Evolutionary conservation across 2,113 vertebrate genomes (phyloP), one percentile per base, ranked within the genome.

Genomic region (Gadus chalcogrammus): DNA sequence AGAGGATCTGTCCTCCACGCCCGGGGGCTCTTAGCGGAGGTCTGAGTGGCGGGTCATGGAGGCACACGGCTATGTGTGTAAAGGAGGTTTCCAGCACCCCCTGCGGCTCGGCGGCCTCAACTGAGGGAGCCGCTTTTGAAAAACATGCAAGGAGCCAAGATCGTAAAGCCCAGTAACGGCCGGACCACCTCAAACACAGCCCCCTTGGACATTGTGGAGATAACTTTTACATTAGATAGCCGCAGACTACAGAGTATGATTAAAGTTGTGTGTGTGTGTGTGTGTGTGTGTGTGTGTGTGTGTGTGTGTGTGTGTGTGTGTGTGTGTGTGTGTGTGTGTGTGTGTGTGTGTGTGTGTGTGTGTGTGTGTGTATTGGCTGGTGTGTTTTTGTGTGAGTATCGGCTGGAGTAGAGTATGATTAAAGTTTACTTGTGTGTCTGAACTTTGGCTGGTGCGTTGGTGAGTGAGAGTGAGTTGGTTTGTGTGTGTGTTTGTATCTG

Each of bases 1-100:
- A 73, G 70, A 70, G 72, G 74, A 85, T 86, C 83, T 73, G 72
- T 35, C 66, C 65, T 79, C 84, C 72, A 48, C 81, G 79, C 79
- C 83, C 53, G 60, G 59, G 71, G 79, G 84, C 73, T 72, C 70
- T 81, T 89, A 85, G 59, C 56, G 84, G 87, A 86, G 88, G 83
- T 84, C 84, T 85, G 77, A 79, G 82, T 84, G 78, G 80, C 80
- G 83, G 90, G 83, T 88, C 81, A 86, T 83, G 86, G 78, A 67
- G 78, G 72, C 71, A 69, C 84, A 83, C 81, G 82, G 78, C 82
- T 76, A 70, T 82, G 84, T 82, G 83, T 75, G 73, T 13, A 13
- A 71, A 74, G 78, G 80, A 80, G 83, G 76, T 87, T 84, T 82
- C 82, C 85, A 82, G 72, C 75, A 73, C 85, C 85, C 84, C 77